These are phyloP conservation scores for Sinocyclocheilus anshuiensis DNA, from an alignment of 2,113 vertebrate genomes.

Conservation along the genomic window DNA sequence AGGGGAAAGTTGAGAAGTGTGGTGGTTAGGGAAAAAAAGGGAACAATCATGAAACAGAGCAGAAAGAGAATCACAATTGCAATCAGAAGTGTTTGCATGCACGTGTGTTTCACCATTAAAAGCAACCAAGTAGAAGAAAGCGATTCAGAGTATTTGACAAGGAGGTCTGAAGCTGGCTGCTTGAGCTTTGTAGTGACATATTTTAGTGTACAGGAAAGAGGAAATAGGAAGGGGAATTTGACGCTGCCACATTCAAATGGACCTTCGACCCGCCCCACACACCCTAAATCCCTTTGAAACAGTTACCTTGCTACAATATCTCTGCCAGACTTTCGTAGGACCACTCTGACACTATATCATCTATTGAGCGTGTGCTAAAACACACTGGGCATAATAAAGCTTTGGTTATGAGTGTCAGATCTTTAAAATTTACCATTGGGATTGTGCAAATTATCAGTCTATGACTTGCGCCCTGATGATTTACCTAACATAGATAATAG, in stretches of 20 bases:
- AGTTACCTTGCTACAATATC: no score
- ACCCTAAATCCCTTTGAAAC: neutral
- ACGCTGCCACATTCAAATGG: constrained; percentile 12
- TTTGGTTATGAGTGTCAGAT: neutral
- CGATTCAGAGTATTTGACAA: constrained; percentile 27
- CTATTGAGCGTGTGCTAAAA: neutral
- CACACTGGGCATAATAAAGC: no score
- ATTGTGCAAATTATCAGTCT: neutral
- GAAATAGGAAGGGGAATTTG: constrained; percentile 26
- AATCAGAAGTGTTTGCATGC: constrained; percentile 48
- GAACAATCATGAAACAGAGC: constrained; percentile 43
- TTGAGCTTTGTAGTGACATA: neutral
- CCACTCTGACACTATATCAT: neutral
- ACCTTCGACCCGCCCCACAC: neutral
- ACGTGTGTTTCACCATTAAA: constrained; percentile 38
- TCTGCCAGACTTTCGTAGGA: neutral
- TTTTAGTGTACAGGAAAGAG: constrained; percentile 32
- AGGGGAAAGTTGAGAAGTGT: constrained; percentile 72
- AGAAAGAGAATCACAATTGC: constrained; percentile 26
- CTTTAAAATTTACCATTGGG: neutral
- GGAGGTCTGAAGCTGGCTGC: constrained; percentile 1
- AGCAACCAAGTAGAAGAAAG: constrained; percentile 44
- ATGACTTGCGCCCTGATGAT: neutral
- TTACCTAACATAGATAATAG: constrained; percentile 20
- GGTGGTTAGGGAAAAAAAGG: constrained; percentile 64